These are phyloP conservation scores for Euplagia quadripunctaria DNA, from an alignment of 2,888 invertebrate species.

Conservation along the genomic window DNA sequence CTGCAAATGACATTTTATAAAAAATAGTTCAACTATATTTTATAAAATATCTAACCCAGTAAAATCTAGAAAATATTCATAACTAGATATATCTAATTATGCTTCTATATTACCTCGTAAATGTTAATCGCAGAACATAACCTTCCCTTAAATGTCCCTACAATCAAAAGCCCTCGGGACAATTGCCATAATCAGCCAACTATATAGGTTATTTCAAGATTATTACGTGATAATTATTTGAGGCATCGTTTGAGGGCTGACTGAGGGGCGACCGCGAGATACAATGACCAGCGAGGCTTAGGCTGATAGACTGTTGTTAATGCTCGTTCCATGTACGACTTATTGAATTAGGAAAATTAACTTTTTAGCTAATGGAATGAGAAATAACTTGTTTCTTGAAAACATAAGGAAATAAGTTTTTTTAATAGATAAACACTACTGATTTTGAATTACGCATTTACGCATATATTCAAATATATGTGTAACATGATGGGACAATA, in stretches of 20 bases:
- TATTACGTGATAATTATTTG: slow-evolving; percentile 3
- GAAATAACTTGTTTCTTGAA: no score
- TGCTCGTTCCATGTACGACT: background rate
- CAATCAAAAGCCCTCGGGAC: slow-evolving; percentile 5
- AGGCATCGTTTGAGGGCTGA: background rate
- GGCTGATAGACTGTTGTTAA: background rate
- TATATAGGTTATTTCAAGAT: slow-evolving; percentile 8
- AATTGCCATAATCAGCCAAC: slow-evolving; percentile 9
- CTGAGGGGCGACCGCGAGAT: background rate
- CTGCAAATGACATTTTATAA: no score
- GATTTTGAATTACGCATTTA: no score
- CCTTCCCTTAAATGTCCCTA: background rate
- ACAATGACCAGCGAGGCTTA: background rate
- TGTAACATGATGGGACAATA: no score
- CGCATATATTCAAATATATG: no score
- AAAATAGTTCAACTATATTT: no score
- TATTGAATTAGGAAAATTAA: no score
- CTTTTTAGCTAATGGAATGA: background rate
- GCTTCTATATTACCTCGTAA: background rate
- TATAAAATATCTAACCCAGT: background rate
- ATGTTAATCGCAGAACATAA: slow-evolving; percentile 1
- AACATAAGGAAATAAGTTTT: no score
- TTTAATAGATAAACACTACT: no score
- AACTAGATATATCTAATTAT: background rate
- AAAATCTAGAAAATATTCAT: background rate